These are phyloP conservation scores for Sminthurides bifidus DNA, from an alignment of 1,140 invertebrate genomes.

Conservation along the genomic window DNA sequence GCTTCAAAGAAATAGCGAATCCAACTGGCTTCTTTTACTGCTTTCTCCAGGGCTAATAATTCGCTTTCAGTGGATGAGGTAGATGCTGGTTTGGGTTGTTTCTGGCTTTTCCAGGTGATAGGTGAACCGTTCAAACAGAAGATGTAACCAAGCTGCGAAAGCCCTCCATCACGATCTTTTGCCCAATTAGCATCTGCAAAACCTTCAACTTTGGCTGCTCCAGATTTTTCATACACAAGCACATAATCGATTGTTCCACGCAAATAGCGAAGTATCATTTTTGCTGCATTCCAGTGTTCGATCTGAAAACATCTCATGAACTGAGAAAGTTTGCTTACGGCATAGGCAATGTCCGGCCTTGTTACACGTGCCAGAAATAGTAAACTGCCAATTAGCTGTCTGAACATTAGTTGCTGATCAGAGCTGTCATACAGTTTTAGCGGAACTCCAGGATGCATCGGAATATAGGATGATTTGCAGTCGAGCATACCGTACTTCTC, in stretches of 20 bases:
- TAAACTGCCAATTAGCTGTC: conserved; percentile 34
- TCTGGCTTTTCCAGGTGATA: conserved; percentile 33
- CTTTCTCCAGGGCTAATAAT: conserved; percentile 37
- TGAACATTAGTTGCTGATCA: not conserved
- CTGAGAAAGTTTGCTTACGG: conserved; percentile 34
- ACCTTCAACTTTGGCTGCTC: conserved; percentile 4
- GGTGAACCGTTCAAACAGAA: conserved; percentile 22
- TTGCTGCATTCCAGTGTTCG: conserved; percentile 35
- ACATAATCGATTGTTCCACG: conserved; percentile 30
- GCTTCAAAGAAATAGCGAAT: too few species aligned
- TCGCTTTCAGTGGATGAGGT: conserved; percentile 39
- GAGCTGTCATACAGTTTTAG: not conserved
- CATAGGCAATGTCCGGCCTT: conserved; percentile 37
- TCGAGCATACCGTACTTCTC: not conserved
- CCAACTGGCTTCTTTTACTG: conserved; percentile 35
- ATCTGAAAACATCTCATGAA: conserved; percentile 33
- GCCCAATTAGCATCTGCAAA: conserved; percentile 33
- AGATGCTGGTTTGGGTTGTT: conserved; percentile 32
- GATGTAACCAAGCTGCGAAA: conserved; percentile 26
- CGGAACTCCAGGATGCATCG: not conserved
- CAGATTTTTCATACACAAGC: not conserved
- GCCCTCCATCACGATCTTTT: conserved; percentile 13
- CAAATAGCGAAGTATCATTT: conserved; percentile 37
- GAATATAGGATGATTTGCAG: not conserved
- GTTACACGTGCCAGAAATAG: conserved; percentile 36